Base-by-base conservation (phyloP, 2,888 invertebrate species). In the Fragum whitleyi region DNA sequence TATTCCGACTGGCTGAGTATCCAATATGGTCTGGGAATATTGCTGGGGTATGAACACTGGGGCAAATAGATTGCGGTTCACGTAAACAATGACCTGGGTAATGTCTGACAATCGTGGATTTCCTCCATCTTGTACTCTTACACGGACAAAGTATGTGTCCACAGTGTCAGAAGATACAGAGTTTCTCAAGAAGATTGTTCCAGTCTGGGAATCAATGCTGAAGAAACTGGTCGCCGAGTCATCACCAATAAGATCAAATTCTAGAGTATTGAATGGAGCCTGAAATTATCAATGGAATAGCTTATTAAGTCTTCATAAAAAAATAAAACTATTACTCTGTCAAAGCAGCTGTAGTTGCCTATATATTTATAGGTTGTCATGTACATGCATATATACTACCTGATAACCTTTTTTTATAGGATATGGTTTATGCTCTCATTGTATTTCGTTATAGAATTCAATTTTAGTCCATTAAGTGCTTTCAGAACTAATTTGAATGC, bases 171-270 rank as follows among this genome's bases (percentile, higher is more conserved):
- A 55, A 1, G 85, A 81, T 29, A 90, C 83, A 21, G 87, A 83
- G 47, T 84, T 77, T 21, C 65, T 70, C 32, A 90, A 29, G 53
- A 61, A 80, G 67, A 90, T 88, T 14, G 59, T 71, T 9, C 90
- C 90, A 39, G 80, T 80, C 19, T 21, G 55, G 3, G 77, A 11
- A 61, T 90, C 84, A 36, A 93, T 90, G 28, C 70, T 69, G 85
- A 93, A 93, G 84, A 85, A 92, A 14, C 83, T 86, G 14, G 88
- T 74, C 2, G 92, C 90, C 0, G 83, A 42, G 62, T 90, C 91
- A 81, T 92, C 92, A 6, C 92, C 93, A 74, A 92, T 91, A 51
- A 92, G 90, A 67, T 84, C 82, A 83, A 90, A 92, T 29, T 83
- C 83, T 39, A 93, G 71, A 14, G 81, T 79, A 68, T 89, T 90